Percentiles rank a stretch among this genome's conserved stretches.
phyloP scores from a whole-genome alignment of 2,888 invertebrate genomes.

The Lacanobia oleracea region DNA sequence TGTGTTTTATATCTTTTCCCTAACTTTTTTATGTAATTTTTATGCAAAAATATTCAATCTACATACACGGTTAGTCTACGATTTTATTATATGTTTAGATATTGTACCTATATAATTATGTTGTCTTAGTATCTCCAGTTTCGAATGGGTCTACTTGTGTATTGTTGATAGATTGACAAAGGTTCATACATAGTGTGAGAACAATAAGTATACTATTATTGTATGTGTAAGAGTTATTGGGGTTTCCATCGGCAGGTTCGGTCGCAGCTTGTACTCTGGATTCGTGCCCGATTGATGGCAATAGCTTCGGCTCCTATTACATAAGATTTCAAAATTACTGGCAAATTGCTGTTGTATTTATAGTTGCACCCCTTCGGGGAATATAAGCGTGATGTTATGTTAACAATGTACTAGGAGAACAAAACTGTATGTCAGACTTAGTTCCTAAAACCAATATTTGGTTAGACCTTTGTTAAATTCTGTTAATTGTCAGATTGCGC shows the following conservation, averaged over 20 bases:
- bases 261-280: background rate
- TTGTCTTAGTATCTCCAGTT: slow-evolving; percentile 17
- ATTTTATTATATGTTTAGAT: too few relatives aligned
- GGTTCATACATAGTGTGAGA: background rate
- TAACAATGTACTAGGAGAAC: background rate
- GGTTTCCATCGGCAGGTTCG: background rate
- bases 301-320: background rate
- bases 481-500: too few relatives aligned
- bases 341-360: background rate
- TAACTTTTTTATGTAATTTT: too few relatives aligned
- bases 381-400: background rate
- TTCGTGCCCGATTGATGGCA: background rate
- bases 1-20: too few relatives aligned
- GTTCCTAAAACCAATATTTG: background rate
- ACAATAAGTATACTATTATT: background rate
- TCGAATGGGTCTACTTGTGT: background rate
- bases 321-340: background rate
- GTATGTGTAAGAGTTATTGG: background rate
- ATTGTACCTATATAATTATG: slow-evolving; percentile 11
- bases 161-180: slow-evolving; percentile 12
- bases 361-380: too few relatives aligned
- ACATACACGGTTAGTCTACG: too few relatives aligned
- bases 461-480: too few relatives aligned
- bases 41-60: too few relatives aligned
- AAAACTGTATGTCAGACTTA: background rate